Percentiles rank a stretch among this genome's conserved stretches.
Conservation (phyloP, 2,888 invertebrate genomes). For the Pardosa pseudoannulata region DNA sequence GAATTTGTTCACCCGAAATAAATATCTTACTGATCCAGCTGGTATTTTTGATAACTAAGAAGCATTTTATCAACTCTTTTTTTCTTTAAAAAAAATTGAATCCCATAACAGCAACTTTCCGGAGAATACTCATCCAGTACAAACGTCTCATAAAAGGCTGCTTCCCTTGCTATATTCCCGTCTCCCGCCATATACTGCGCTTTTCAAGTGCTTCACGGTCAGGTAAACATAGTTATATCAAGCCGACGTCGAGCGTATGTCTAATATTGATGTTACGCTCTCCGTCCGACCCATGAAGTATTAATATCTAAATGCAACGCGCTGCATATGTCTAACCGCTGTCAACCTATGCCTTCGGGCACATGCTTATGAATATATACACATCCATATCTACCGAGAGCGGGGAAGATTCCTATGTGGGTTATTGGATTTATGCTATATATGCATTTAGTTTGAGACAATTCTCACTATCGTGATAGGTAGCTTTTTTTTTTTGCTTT, state of each 20-base stretch:
- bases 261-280: slow-evolving; percentile 68
- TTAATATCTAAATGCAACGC: slow-evolving; percentile 62
- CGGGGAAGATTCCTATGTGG: not conserved
- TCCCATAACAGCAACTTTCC: too few relatives aligned
- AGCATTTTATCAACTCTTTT: too few relatives aligned
- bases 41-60: too few relatives aligned
- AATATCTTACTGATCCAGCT: too few relatives aligned
- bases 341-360: slow-evolving; percentile 30
- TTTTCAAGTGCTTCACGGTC: slow-evolving; percentile 30
- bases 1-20: too few relatives aligned
- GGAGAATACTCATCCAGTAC: not conserved
- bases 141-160: not conserved
- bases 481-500: not conserved
- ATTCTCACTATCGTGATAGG: not conserved
- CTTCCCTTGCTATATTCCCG: not conserved
- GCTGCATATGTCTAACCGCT: slow-evolving; percentile 15
- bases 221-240: slow-evolving; percentile 50
- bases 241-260: slow-evolving; percentile 55
- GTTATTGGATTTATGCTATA: slow-evolving; percentile 50
- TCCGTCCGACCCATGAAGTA: slow-evolving; percentile 29
- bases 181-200: not conserved
- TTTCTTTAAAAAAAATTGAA: too few relatives aligned
- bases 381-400: slow-evolving; percentile 19
- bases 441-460: not conserved
- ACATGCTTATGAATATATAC: slow-evolving; percentile 16